Base-by-base conservation (phyloP, 2,888 invertebrate species). In the Ectemnius lituratus region DNA sequence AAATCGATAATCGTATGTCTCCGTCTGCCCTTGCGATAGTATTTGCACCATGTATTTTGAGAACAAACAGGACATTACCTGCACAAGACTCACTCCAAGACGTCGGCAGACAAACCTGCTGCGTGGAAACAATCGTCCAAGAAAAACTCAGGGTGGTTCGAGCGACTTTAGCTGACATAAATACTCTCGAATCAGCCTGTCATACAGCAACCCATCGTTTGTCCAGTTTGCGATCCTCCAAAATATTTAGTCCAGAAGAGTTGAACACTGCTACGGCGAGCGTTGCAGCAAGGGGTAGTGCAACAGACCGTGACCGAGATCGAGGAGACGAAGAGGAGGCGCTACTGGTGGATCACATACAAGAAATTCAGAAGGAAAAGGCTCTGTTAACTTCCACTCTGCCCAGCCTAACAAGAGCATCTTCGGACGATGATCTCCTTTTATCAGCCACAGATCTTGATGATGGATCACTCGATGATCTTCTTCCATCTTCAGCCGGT, bases 1-100 rank as follows among this genome's bases (percentile, higher is more conserved):
- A 98, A 91, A 94, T 95, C 78, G 95, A 95, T 79, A 98, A 98
- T 91, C 93, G 97, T 82, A 98, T 98, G 98, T 96, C 96, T 69
- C 94, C 97, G 0, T 96, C 96, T 88, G 96, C 97, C 66, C 91
- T 98, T 81, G 97, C 98, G 65, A 97, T 98, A 83, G 97, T 98
- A 79, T 98, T 98, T 92, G 98, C 98, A 58, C 98, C 98, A 62
- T 98, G 98, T 91, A 96, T 98, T 75, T 92, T 98, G 80, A 93
- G 98, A 85, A 97, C 97, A 79, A 96, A 96, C 91, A 95, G 97
- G 90, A 92, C 94, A 77, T 94, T 97, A 82, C 97, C 97, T 60
- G 98, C 98, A 65, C 98, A 98, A 91, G 97, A 97, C 90, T 96
- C 97, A 87, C 93, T 98, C 80, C 95, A 95, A 87, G 97, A 98